A percentile compares a stretch with the other conserved stretches of the same genome.
Conservation (phyloP, 2,797 vertebrate genomes). For the Esox lucius region DNA sequence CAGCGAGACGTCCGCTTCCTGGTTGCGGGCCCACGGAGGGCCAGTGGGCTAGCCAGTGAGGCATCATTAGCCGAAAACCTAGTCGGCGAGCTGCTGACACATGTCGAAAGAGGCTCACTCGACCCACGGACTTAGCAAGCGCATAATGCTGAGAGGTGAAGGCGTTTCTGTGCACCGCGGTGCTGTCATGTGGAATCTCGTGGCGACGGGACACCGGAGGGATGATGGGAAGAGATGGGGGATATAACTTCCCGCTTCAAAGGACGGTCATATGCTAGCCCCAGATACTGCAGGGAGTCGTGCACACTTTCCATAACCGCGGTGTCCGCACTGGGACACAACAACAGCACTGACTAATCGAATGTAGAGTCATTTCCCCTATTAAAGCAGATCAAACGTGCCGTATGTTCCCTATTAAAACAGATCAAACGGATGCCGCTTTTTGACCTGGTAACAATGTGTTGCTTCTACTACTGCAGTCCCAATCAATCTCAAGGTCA, state of each 20-base stretch:
- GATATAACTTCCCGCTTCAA: constrained; percentile 12
- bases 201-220: constrained; percentile 51
- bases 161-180: constrained; percentile 72
- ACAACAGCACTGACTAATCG: neutral
- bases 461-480: neutral
- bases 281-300: neutral
- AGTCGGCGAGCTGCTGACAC: constrained; percentile 79
- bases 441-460: neutral
- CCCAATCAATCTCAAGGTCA: neutral
- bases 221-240: constrained; percentile 34
- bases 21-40: constrained; percentile 70
- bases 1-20: constrained; percentile 76
- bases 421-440: neutral
- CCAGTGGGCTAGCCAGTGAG: constrained; percentile 78
- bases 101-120: constrained; percentile 78
- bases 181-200: constrained; percentile 72
- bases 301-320: neutral
- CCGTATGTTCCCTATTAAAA: neutral
- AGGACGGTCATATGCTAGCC: neutral
- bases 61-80: constrained; percentile 82
- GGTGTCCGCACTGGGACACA: neutral
- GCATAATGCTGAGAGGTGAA: constrained; percentile 79
- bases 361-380: neutral
- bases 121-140: constrained; percentile 77
- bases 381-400: neutral